A percentile compares a stretch with the other conserved stretches of the same genome.
These are phyloP conservation scores for Grus americana DNA, from an alignment of 2,113 vertebrate species.

Conservation along the genomic window DNA sequence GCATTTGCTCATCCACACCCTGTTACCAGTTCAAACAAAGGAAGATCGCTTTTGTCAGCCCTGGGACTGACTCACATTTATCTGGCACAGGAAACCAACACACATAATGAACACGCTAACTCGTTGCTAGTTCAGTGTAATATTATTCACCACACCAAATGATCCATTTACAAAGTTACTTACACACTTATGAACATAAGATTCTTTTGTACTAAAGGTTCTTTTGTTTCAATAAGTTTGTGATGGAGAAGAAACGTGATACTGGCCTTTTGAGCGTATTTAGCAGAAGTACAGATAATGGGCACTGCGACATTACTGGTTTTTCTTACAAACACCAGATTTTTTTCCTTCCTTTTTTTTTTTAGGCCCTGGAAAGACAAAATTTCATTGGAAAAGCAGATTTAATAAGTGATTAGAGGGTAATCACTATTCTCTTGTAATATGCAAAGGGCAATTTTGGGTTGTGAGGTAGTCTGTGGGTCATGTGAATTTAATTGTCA, in stretches of 20 bases:
- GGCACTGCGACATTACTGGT: background rate
- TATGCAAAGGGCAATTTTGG: conserved; percentile 53
- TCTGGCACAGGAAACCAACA: background rate
- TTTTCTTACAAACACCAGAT: conserved; percentile 13
- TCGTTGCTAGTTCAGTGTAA: background rate
- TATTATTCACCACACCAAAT: background rate
- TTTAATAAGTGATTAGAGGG: conserved; percentile 56
- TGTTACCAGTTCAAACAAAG: background rate
- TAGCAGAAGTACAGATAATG: background rate
- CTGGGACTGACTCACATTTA: background rate
- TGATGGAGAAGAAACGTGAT: background rate
- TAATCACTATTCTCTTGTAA: conserved; percentile 33
- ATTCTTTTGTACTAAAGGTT: background rate
- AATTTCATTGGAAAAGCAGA: conserved; percentile 23
- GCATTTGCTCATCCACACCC: background rate
- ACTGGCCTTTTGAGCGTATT: background rate
- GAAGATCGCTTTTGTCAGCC: background rate
- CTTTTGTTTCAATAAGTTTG: background rate
- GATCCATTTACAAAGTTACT: background rate
- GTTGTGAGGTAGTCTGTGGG: conserved; percentile 58
- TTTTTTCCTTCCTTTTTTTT: background rate
- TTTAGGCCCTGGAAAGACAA: background rate
- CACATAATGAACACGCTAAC: background rate
- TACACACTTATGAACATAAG: background rate
- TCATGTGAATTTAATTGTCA: conserved; percentile 70